phyloP scores from a whole-genome alignment of 1,140 invertebrate genomes.

The Elymnias hypermnestra region DNA sequence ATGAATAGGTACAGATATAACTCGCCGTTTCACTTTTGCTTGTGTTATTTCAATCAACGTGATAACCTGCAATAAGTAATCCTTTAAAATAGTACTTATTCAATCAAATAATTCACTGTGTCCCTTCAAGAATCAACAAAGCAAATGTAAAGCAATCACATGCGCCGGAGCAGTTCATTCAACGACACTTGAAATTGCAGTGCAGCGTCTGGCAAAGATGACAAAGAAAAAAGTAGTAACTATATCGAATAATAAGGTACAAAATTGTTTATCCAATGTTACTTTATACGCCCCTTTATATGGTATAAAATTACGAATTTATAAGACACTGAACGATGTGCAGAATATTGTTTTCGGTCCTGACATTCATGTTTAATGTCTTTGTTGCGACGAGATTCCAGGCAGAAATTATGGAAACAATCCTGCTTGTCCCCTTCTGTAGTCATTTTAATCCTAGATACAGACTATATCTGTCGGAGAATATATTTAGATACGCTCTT shows the following conservation, averaged over 20 bases:
- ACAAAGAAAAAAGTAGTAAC: constrained; percentile 8
- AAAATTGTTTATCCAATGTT: constrained; percentile 10
- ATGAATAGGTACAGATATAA: neutral
- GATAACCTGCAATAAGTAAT: constrained; percentile 4
- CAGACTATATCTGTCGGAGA: constrained; percentile 5
- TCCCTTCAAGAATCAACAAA: constrained; percentile 32
- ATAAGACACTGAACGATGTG: constrained; percentile 55
- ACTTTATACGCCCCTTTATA: constrained; percentile 24
- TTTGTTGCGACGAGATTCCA: constrained; percentile 59
- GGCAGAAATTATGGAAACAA: constrained; percentile 42
- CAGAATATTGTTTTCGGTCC: constrained; percentile 65
- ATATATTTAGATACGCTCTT: constrained; percentile 1
- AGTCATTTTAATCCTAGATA: constrained; percentile 19
- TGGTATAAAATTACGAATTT: constrained; percentile 37
- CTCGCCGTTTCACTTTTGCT: neutral
- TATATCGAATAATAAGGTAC: constrained; percentile 17
- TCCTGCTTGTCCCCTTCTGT: constrained; percentile 24
- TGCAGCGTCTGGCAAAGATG: constrained; percentile 17
- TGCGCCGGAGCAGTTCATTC: constrained; percentile 52
- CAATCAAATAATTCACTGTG: constrained; percentile 36
- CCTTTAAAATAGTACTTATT: constrained; percentile 11
- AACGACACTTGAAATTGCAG: constrained; percentile 40
- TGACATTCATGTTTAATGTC: constrained; percentile 66
- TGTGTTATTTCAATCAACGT: neutral
- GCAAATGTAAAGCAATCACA: constrained; percentile 48